Base-by-base conservation (phyloP, 2,888 invertebrate genomes). In the Andricus quercusramuli region DNA sequence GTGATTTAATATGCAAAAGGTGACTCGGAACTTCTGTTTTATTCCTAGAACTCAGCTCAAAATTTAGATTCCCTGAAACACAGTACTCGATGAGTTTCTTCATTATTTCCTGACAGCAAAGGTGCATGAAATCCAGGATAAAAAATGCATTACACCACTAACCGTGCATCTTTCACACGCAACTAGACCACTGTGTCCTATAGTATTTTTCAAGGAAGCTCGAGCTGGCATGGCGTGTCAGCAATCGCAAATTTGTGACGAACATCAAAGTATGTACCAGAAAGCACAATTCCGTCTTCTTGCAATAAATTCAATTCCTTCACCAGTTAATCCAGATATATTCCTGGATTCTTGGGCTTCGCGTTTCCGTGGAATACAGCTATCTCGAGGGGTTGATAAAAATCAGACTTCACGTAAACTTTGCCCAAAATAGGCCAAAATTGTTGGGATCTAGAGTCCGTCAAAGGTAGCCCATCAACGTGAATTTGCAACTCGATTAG, bases 371-470 rank as follows among this genome's bases (percentile, higher is more conserved):
- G 66, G 78, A 82, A 87, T 77, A 85, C 81, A 56, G 82, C 83
- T 29, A 86, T 65, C 17, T 81, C 79, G 78, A 85, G 85, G 8
- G 81, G 83, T 32, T 78, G 32, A 32, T 84, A 84, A 6, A 83
- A 68, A 76, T 84, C 78, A 11, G 81, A 80, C 25, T 78, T 17
- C n/a, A 76, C 80, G 79, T 77, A 74, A 29, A 85, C 67, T 78
- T 82, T 84, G 44, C 80, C 79, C 20, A 86, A 80, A 44, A 85
- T 83, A 59, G 85, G 84, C 82, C 83, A 85, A 76, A 85, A 83
- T 32, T 82, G 74, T 29, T 56, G 79, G 4, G 29, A 15, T 37
- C 84, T 80, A 0, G 84, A 85, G 62, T 85, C 80, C 32, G 82
- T 84, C 47, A 83, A 59, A 25, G 80, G 84, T 1, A 25, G 1